Evolutionary conservation across 2,797 vertebrate genomes (phyloP), one percentile per base, ranked within the genome.

Genomic region (Cirrhinus molitorella): DNA sequence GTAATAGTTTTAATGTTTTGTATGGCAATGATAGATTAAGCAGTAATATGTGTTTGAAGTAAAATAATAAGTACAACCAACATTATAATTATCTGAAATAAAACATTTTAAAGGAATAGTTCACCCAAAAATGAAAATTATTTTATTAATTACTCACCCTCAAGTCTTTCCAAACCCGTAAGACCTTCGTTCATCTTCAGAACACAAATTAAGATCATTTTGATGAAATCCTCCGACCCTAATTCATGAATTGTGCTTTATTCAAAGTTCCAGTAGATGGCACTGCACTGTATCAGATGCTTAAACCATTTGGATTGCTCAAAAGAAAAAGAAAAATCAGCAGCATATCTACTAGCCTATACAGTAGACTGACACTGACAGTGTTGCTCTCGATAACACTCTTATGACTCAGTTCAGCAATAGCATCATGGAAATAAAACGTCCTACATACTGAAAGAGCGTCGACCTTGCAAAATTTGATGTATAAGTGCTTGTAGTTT

Each of bases 241-340:
- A 9, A 72, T 59, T 45, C 40, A 11, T 16, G 17, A 28, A 45
- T 53, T 78, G 53, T 79, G 28, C 6, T 67, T 78, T 25, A 71
- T 53, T n/a, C 16, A 63, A n/a, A 21, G 1, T 37, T 55, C 43
- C 87, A 88, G 80, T 75, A 88, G 87, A 81, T 83, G 87, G 80
- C 85, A 61, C 23, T 86, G 67, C 51, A 83, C n/a, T 57, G 85
- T 83, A 88, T 23, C 25, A n/a, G 17, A 65, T 70, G 10, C 9
- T 23, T 23, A 66, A n/a, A 49, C 0, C 43, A 81, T 10, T 0
- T 25, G 14, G 9, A 11, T 6, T 19, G 19, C 21, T 23, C 19
- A 40, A 49, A 21, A 47, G 25, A 34, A 53, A 51, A 53, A 23
- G 31, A 51, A 79, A 66, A 79, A 47, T n/a, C 23, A 65, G 51